phyloP scores from a whole-genome alignment of 1,140 invertebrate genomes.

The Sinella curviseta region DNA sequence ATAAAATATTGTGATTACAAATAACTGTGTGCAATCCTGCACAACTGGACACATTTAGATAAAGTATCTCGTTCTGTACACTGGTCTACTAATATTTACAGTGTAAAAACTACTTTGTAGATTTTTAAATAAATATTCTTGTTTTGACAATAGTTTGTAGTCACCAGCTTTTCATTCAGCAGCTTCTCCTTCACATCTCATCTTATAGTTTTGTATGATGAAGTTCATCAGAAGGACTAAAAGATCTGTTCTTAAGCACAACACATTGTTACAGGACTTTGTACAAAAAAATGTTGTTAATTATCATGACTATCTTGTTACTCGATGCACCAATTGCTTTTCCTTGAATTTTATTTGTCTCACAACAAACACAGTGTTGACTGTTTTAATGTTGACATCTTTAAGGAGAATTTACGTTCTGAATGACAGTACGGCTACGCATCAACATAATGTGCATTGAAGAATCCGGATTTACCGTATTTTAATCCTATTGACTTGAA shows the following conservation, averaged over 20 bases:
- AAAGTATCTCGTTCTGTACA: constrained; percentile 2
- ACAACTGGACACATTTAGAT: constrained; percentile 9
- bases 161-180: no score
- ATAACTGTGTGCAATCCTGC: not conserved
- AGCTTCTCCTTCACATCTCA: no score
- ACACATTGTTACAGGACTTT: not conserved
- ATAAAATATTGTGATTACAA: constrained; percentile 13
- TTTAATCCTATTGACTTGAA: not conserved
- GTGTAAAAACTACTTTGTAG: no score
- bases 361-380: no score
- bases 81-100: no score
- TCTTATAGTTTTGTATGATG: no score
- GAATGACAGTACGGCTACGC: not conserved
- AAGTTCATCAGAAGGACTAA: no score
- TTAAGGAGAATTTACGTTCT: not conserved
- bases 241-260: no score
- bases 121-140: no score
- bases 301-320: not conserved
- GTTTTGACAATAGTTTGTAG: no score
- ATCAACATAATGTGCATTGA: not conserved
- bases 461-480: not conserved
- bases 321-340: not conserved
- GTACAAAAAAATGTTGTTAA: not conserved
- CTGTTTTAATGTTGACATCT: not conserved
- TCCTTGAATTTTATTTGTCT: not conserved